phyloP scores from a whole-genome alignment of 2,888 invertebrate genomes.

The Sinentomon sp. region DNA sequence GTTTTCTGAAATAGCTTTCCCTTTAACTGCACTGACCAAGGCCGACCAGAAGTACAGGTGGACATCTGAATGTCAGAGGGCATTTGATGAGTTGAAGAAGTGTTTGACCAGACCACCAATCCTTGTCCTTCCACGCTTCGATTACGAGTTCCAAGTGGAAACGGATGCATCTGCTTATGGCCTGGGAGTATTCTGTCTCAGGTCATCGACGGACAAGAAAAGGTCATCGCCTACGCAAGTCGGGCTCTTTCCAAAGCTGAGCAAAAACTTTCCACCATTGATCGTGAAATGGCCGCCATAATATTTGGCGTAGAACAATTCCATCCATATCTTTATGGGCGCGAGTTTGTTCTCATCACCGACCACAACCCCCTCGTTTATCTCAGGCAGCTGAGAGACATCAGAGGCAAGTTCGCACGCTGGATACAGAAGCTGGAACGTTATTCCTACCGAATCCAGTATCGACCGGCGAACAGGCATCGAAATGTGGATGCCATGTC shows the following conservation, averaged over 20 bases:
- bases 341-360: conserved; percentile 18
- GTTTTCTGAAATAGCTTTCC: conserved; percentile 15
- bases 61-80: conserved; percentile 7
- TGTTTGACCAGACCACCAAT: conserved; percentile 4
- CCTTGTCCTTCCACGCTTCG: conserved; percentile 7
- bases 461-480: too few relatives aligned
- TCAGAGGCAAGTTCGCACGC: too few relatives aligned
- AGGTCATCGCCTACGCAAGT: conserved; percentile 15
- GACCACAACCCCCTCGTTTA: conserved; percentile 22
- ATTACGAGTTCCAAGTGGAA: conserved; percentile 4
- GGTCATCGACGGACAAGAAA: conserved; percentile 13
- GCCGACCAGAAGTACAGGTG: conserved; percentile 12
- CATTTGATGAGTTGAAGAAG: conserved; percentile 10
- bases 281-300: conserved; percentile 16
- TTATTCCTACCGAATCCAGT: too few relatives aligned
- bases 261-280: conserved; percentile 16
- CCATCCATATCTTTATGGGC: conserved; percentile 16
- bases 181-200: conserved; percentile 14
- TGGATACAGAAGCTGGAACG: too few relatives aligned
- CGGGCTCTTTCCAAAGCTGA: conserved; percentile 13
- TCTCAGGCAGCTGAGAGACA: too few relatives aligned
- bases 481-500: too few relatives aligned
- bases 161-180: conserved; percentile 8
- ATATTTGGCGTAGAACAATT: conserved; percentile 16
- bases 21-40: conserved; percentile 14